phyloP scores from a whole-genome alignment of 2,888 invertebrate genomes.

The Dysmachus trigonus region DNA sequence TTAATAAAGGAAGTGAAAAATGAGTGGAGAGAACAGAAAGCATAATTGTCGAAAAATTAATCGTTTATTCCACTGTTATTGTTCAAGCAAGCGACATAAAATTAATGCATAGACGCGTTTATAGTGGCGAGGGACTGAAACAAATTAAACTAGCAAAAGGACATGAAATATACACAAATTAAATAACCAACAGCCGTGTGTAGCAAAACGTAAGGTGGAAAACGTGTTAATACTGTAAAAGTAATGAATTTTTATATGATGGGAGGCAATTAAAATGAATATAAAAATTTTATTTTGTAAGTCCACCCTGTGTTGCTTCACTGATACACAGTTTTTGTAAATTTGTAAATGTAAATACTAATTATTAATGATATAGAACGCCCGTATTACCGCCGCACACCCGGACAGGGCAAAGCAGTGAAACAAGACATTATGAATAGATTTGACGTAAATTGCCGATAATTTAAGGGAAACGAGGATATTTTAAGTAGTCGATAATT shows the following conservation, averaged over 20 bases:
- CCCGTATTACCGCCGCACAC: constrained; percentile 7
- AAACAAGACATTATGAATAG: constrained; percentile 20
- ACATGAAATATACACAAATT: constrained; percentile 1
- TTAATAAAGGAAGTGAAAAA: background rate
- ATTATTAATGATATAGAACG: constrained; percentile 13
- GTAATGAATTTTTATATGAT: constrained; percentile 33
- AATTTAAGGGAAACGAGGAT: constrained; percentile 22
- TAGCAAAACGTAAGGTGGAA: background rate
- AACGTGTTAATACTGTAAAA: constrained; percentile 34
- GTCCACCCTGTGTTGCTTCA: constrained; percentile 39
- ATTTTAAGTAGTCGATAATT: constrained; percentile 26
- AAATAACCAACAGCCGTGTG: background rate
- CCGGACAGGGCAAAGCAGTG: background rate
- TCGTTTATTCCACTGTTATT: constrained; percentile 27
- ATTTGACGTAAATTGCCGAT: background rate
- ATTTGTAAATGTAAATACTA: constrained; percentile 34
- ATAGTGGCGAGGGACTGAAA: constrained; percentile 22
- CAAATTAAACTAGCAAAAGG: constrained; percentile 25
- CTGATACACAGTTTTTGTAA: constrained; percentile 30
- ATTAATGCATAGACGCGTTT: constrained; percentile 33
- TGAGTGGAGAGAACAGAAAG: background rate
- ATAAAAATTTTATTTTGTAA: constrained; percentile 24
- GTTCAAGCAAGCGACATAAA: constrained; percentile 21
- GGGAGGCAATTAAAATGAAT: constrained; percentile 25
- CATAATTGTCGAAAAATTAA: constrained; percentile 13